A percentile compares a stretch with the other conserved stretches of the same genome.
Conservation (phyloP, 2,113 vertebrate genomes). For the Microcebus ravelobensis region DNA sequence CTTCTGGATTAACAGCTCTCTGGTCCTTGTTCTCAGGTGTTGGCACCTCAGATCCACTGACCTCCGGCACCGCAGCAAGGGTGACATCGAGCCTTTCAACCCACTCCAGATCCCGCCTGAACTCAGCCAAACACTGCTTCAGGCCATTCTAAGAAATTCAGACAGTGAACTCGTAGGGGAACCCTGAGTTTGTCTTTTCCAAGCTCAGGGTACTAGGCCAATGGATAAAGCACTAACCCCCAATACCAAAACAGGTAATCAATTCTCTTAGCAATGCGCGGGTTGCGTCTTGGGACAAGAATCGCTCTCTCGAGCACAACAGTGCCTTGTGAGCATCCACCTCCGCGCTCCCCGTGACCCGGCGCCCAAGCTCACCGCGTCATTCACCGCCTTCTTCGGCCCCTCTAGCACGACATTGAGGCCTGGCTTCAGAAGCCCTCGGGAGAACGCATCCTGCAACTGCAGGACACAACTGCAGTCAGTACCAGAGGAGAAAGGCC, state of each 20-base stretch:
- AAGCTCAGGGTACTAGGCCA: neutral
- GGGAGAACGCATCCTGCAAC: slow-evolving; percentile 94
- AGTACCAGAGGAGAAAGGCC: neutral
- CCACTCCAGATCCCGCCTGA: slow-evolving; percentile 92
- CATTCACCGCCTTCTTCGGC: slow-evolving; percentile 86
- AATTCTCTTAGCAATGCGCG: neutral
- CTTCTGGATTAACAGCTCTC: slow-evolving; percentile 87
- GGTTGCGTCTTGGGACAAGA: neutral
- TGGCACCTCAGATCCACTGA: slow-evolving; percentile 62
- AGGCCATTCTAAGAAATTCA: slow-evolving; percentile 88
- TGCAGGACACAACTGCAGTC: slow-evolving; percentile 65
- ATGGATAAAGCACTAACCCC: neutral
- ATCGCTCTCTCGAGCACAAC: neutral
- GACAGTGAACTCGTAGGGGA: neutral
- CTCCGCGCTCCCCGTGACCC: neutral
- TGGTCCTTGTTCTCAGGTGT: slow-evolving; percentile 60
- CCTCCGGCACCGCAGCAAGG: slow-evolving; percentile 82
- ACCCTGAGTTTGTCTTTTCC: neutral
- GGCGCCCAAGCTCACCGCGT: slow-evolving; percentile 87
- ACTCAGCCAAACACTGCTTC: slow-evolving; percentile 90
- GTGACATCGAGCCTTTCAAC: slow-evolving; percentile 95
- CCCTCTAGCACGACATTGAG: slow-evolving; percentile 91
- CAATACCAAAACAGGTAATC: neutral
- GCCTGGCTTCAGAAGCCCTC: slow-evolving; percentile 92
- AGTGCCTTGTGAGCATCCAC: neutral